Conservation (phyloP, 1,140 invertebrate genomes). For the Plutomurus gul region DNA sequence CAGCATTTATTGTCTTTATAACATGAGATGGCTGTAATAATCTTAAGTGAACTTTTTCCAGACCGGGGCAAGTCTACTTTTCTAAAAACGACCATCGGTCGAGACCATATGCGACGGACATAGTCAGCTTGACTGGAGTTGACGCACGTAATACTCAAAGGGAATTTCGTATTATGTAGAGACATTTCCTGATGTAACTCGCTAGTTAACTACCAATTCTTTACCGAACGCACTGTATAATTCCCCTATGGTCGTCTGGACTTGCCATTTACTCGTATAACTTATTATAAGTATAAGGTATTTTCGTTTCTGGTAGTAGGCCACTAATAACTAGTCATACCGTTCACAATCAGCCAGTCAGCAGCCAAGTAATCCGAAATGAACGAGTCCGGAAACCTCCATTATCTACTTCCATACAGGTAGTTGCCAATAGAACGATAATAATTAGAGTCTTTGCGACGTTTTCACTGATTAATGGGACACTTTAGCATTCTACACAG, state of each 20-base stretch:
- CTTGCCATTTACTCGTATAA: background rate
- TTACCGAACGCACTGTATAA: background rate
- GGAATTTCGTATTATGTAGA: background rate
- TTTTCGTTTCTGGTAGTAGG: no score
- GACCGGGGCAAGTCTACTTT: no score
- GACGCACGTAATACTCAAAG: background rate
- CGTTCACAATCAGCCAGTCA: no score
- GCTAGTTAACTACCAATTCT: background rate
- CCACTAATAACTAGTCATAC: no score
- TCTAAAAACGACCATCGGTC: no score
- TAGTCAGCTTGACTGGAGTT: background rate
- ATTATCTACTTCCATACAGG: slow-evolving; percentile 18
- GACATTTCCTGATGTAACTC: slow-evolving; percentile 19
- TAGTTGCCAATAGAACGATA: background rate
- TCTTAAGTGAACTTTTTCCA: background rate
- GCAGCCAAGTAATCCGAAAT: no score
- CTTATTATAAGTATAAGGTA: background rate
- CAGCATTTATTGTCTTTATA: no score
- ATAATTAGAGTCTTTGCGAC: slow-evolving; percentile 31
- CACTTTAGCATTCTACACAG: background rate
- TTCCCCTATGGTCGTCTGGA: background rate
- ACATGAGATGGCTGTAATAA: background rate
- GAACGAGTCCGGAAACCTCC: slow-evolving; percentile 31
- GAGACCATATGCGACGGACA: slow-evolving; percentile 16
- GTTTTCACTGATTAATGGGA: slow-evolving; percentile 26